Evolutionary conservation across 64 coral and sea anemone genomes (phyloP), one percentile per base, ranked within the genome.

Genomic region (Stichodactyla mertensii): DNA sequence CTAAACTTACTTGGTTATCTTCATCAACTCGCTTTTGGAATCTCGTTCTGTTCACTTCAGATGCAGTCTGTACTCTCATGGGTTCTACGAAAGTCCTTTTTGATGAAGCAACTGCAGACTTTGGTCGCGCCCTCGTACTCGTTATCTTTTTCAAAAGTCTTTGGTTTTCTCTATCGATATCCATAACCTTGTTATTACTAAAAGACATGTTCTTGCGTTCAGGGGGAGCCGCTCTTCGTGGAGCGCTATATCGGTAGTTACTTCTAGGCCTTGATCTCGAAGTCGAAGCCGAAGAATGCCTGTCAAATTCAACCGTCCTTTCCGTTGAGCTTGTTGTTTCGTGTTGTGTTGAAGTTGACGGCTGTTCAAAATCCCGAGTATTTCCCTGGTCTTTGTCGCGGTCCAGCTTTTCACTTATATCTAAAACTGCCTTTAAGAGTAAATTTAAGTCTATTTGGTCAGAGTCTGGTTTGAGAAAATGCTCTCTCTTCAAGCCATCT

Each of bases 181-280:
- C 93, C 26, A 89, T 77, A 10, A 99, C 97, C 24, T 89, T 84
- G 8, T 89, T 79, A 82, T 99, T 99, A 57, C 97, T 89, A 61
- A 99, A 99, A 15, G 97, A 99, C 93, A 99, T 78, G 52, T 99
- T 99, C 78, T 97, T 97, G 31, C 94, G 85, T 59, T 97, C 94
- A 45, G 84, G 66, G 9, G 94, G 91, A 77, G 86, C 12, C 14
- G 88, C 90, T 78, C 61, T 89, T 14, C 52, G 83, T n/a, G 80
- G 77, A 15, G 81, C 91, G 71, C 56, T 80, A 15, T 55, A 82
- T 27, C 52, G 55, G 61, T 87, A 82, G 85, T 77, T 90, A 93
- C 91, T 97, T 71, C 69, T 89, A 52, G 94, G 94, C 60, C 94
- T 87, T 89, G 90, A 87, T 28, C 80, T 87, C 57, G 88, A 84